phyloP scores from a whole-genome alignment of 2,888 invertebrate genomes.

The Eupithecia inturbata region DNA sequence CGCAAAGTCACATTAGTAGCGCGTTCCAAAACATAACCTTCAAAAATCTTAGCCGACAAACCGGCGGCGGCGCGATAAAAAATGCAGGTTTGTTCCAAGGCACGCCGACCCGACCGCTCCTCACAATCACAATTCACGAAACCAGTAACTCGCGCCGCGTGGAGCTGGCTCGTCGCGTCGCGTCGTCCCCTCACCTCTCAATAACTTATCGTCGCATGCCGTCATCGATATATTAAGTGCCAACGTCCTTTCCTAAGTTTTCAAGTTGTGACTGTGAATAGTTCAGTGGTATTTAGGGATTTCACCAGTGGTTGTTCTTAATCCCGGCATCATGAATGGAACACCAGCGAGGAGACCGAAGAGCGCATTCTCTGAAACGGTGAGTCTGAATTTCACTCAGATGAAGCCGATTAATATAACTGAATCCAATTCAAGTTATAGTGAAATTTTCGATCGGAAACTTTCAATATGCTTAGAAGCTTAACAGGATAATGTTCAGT shows the following conservation, averaged over 20 bases:
- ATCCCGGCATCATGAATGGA: conserved; percentile 75
- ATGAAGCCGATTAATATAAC: conserved; percentile 43
- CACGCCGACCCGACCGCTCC: conserved; percentile 14
- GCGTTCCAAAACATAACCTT: conserved; percentile 74
- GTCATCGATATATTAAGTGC: conserved; percentile 79
- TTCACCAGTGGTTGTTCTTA: conserved; percentile 64
- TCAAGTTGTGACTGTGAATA: conserved; percentile 70
- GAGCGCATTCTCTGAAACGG: conserved; percentile 78
- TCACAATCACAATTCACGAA: conserved; percentile 25
- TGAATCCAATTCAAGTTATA: conserved; percentile 31
- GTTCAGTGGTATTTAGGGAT: conserved; percentile 58
- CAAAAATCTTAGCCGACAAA: conserved; percentile 65
- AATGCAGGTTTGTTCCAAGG: conserved; percentile 59
- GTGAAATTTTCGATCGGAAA: background rate
- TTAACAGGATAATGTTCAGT: background rate
- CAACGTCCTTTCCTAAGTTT: conserved; percentile 38
- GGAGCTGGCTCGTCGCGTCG: conserved; percentile 62
- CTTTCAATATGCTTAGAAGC: background rate
- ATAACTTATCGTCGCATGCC: conserved; percentile 82
- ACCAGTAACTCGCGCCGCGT: conserved; percentile 69
- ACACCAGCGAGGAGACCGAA: conserved; percentile 78
- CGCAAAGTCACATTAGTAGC: conserved; percentile 17
- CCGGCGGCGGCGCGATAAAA: conserved; percentile 59
- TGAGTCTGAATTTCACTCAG: conserved; percentile 56
- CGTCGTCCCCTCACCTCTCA: conserved; percentile 52